Percentiles rank a stretch among this genome's conserved stretches.
These are phyloP conservation scores for Elgaria multicarinata DNA, from an alignment of 2,113 vertebrate species.

Conservation along the genomic window DNA sequence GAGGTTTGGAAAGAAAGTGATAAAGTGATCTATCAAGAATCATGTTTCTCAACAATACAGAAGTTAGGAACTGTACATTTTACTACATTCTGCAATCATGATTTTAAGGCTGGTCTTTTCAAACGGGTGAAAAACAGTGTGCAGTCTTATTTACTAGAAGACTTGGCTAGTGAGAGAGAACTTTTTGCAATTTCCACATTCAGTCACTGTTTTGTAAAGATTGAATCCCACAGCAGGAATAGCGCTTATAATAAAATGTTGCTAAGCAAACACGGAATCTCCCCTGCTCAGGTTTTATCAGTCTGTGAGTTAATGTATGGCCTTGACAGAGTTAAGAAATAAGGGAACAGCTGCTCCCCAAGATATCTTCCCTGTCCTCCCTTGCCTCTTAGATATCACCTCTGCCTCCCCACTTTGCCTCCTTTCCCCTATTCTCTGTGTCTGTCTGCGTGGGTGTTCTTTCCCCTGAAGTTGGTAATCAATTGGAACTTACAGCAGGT, in stretches of 20 bases:
- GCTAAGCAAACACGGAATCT: neutral
- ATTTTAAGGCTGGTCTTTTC: neutral
- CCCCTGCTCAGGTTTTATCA: neutral
- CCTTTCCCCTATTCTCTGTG: too few relatives aligned
- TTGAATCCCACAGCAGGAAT: neutral
- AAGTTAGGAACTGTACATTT: neutral
- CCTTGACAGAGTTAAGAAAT: neutral
- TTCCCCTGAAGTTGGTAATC: neutral
- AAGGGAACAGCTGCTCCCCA: neutral
- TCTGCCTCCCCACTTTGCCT: too few relatives aligned
- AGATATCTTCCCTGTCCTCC: neutral
- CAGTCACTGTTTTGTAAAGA: neutral
- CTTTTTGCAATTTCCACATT: neutral
- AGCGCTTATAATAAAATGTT: neutral
- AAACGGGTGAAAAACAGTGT: neutral
- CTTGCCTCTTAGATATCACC: neutral
- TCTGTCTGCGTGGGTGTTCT: neutral
- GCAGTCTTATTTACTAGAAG: neutral
- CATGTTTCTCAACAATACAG: neutral
- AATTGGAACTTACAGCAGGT: neutral
- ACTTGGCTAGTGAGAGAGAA: neutral
- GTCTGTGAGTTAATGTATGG: neutral
- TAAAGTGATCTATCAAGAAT: neutral
- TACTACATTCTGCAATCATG: neutral
- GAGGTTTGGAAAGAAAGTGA: neutral